Evolutionary conservation across 2,888 invertebrate genomes (phyloP), one percentile per base, ranked within the genome.

Genomic region (Tuta absoluta): DNA sequence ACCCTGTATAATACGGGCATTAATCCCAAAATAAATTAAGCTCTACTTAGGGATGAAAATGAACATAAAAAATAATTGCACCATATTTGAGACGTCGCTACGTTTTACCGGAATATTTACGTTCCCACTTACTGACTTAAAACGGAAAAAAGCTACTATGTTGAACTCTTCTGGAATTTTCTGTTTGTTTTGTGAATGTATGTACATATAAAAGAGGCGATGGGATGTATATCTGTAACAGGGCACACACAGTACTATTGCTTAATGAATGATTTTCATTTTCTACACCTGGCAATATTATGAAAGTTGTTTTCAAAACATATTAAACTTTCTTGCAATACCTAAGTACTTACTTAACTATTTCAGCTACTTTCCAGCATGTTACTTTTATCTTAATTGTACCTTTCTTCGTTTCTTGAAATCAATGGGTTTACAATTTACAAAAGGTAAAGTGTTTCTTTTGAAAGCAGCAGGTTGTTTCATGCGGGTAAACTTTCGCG

Each of bases 11-110:
- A 56, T 56, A 33, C n/a, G 33, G 8, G 7, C 56, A 33, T 56
- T 56, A 56, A 56, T 56, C 28, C 33, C n/a, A 33, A 56, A 24
- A 33, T 56, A 56, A 33, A 56, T 56, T 56, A 28, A 33, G 33
- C 56, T 28, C 17, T 33, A 56, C 56, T 56, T 56, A 17, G 56
- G 33, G 56, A 28, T 56, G 33, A 56, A 56, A 56, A 28, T 17
- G 56, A 33, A 56, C 56, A 56, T 56, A 56, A 56, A 56, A 56
- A 56, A 56, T 33, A 33, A 56, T 56, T 56, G 33, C 56, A 17
- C 56, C 56, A 56, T 56, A 56, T 56, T 17, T 24, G 28, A 24
- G 33, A 17, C 56, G 56, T 56, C 56, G 12, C 28, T 56, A 56
- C 56, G 17, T 56, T 56, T 56, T 33, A 56, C 56, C 33, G 17